Evolutionary conservation across 2,888 invertebrate species (phyloP).

Genomic region (Lasioglossum lativentre): DNA sequence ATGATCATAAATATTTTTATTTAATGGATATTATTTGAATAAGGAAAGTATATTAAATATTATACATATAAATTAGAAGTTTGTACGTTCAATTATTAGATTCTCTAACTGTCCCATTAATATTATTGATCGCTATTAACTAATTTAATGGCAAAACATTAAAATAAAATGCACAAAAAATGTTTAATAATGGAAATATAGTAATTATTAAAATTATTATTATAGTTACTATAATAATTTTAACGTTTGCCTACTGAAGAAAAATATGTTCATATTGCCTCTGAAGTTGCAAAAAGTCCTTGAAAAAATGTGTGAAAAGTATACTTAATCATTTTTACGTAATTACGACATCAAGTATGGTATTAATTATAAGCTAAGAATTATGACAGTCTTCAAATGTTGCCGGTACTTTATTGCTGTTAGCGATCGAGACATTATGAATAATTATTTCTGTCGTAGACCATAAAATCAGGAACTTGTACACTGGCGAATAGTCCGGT

Average conservation of each 20-base stretch:
- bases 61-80: no score
- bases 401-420: constrained; percentile 14
- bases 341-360: background rate
- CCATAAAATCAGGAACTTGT: constrained; percentile 44
- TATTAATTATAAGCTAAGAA: background rate
- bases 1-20: no score
- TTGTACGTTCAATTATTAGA: no score
- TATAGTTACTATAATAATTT: background rate
- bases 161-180: no score
- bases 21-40: no score
- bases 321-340: background rate
- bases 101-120: no score
- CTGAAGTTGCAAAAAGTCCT: background rate
- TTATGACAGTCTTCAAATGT: constrained; percentile 1
- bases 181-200: background rate
- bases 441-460: constrained; percentile 36
- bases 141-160: no score
- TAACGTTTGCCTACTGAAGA: background rate
- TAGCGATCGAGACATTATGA: constrained; percentile 17
- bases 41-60: no score
- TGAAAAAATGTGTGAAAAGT: background rate
- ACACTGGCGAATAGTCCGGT: constrained; percentile 16
- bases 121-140: no score
- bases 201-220: background rate
- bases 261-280: background rate